Percentiles rank a stretch among this genome's conserved stretches.
Conservation (phyloP, 2,797 vertebrate species). For the Echeneis naucrates region DNA sequence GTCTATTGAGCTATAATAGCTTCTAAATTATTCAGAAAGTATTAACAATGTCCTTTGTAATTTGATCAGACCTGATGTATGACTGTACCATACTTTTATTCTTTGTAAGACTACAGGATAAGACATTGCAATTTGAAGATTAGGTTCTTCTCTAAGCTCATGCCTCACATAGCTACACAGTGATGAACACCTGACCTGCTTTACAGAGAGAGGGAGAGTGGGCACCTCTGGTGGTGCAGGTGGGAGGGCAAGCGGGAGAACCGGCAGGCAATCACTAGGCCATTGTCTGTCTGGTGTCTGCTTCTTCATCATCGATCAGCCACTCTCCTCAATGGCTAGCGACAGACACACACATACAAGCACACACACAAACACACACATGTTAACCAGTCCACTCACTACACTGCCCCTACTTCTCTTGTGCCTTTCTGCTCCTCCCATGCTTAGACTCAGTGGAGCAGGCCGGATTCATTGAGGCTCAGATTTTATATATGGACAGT, state of each 20-base stretch:
- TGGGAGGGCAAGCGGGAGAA: constrained; percentile 43
- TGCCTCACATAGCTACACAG: not conserved
- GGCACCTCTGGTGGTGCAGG: constrained; percentile 24
- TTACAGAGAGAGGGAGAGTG: constrained; percentile 45
- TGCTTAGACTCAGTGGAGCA: constrained; percentile 44
- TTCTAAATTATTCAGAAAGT: too few relatives aligned
- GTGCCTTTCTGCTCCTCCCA: constrained; percentile 19
- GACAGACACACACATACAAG: constrained; percentile 39
- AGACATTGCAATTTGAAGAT: constrained; percentile 2
- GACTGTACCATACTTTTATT: not conserved
- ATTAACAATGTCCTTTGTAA: not conserved
- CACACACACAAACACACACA: constrained; percentile 32
- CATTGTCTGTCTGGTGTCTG: constrained; percentile 83
- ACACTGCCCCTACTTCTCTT: constrained; percentile 30
- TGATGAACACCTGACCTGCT: constrained; percentile 64
- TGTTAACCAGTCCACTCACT: constrained; percentile 14
- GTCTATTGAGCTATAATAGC: too few relatives aligned
- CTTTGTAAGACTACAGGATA: not conserved
- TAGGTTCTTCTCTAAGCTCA: constrained; percentile 14
- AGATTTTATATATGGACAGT: constrained; percentile 58
- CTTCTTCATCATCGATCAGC: constrained; percentile 71
- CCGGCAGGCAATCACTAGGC: constrained; percentile 79
- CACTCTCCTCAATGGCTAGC: constrained; percentile 73
- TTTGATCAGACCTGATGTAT: not conserved
- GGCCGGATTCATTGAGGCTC: constrained; percentile 52